phyloP scores from a whole-genome alignment of 2,888 invertebrate genomes.

The Mesorhabditis belari region DNA sequence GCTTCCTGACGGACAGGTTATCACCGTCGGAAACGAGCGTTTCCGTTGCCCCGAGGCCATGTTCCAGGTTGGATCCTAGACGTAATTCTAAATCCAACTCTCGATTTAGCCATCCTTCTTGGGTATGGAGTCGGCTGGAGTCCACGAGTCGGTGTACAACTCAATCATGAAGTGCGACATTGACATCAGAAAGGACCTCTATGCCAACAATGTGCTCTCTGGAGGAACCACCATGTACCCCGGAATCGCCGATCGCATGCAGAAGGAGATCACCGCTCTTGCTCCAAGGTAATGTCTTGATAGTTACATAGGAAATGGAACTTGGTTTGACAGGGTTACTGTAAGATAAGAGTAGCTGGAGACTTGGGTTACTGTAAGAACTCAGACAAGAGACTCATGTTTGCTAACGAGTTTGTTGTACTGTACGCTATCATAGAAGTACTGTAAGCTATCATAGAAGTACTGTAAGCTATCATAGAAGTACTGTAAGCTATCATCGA shows the following conservation, averaged over 20 bases:
- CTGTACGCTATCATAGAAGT: too few species aligned
- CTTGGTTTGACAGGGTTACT: too few species aligned
- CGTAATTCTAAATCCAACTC: neutral
- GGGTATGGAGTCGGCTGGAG: slow-evolving; percentile 58
- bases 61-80: slow-evolving; percentile 63
- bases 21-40: slow-evolving; percentile 61
- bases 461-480: too few species aligned
- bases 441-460: too few species aligned
- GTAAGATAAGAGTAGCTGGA: too few species aligned
- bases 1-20: slow-evolving; percentile 76
- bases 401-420: too few species aligned
- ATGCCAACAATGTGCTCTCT: slow-evolving; percentile 62
- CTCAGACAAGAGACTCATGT: too few species aligned
- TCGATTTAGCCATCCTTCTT: slow-evolving; percentile 69
- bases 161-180: slow-evolving; percentile 89
- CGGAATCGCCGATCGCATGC: slow-evolving; percentile 93
- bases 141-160: slow-evolving; percentile 71
- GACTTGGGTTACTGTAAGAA: too few species aligned
- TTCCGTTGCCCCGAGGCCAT: slow-evolving; percentile 82
- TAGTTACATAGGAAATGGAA: neutral
- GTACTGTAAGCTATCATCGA: too few species aligned
- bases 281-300: slow-evolving; percentile 64
- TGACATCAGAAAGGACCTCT: slow-evolving; percentile 83
- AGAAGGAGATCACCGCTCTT: slow-evolving; percentile 67
- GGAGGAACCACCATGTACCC: slow-evolving; percentile 76